These are phyloP conservation scores for Poeciliopsis infans DNA, from an alignment of 2,797 vertebrate species.

Conservation along the genomic window DNA sequence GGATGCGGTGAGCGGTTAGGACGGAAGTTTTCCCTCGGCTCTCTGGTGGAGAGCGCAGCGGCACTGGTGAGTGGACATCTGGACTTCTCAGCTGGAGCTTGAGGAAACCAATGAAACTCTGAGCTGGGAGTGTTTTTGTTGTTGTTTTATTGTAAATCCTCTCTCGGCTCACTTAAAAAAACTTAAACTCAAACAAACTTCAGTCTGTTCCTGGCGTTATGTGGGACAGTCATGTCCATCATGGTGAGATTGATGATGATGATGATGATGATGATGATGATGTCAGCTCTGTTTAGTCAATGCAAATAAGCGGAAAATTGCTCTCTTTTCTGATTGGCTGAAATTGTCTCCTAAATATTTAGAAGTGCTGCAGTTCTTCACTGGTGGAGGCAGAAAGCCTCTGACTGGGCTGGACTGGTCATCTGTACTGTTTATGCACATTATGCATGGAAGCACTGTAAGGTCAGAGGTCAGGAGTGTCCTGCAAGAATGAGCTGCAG, in stretches of 20 bases:
- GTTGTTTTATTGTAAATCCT: not conserved
- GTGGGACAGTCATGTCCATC: slow-evolving; percentile 9
- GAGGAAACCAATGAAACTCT: not conserved
- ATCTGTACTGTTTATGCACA: not conserved
- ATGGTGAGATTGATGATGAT: not conserved
- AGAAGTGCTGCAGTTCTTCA: not conserved
- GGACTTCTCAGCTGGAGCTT: not conserved
- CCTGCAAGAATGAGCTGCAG: not conserved
- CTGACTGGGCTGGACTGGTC: not conserved
- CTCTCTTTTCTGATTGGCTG: slow-evolving; percentile 1
- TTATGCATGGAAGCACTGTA: not conserved
- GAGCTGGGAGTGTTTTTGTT: not conserved
- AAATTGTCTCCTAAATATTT: not conserved
- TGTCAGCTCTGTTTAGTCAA: slow-evolving; percentile 50
- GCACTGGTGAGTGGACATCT: slow-evolving; percentile 74
- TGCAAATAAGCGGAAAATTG: slow-evolving; percentile 43
- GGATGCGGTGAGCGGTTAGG: slow-evolving; percentile 3
- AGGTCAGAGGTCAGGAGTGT: not conserved
- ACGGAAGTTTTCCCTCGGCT: slow-evolving; percentile 64
- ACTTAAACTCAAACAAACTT: not conserved
- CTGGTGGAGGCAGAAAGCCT: not conserved
- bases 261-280: slow-evolving; percentile 26
- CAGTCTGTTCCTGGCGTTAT: not conserved
- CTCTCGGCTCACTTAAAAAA: not conserved
- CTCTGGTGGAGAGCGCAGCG: slow-evolving; percentile 55